Base-by-base conservation (phyloP, 2,113 vertebrate genomes). In the Panurus biarmicus region DNA sequence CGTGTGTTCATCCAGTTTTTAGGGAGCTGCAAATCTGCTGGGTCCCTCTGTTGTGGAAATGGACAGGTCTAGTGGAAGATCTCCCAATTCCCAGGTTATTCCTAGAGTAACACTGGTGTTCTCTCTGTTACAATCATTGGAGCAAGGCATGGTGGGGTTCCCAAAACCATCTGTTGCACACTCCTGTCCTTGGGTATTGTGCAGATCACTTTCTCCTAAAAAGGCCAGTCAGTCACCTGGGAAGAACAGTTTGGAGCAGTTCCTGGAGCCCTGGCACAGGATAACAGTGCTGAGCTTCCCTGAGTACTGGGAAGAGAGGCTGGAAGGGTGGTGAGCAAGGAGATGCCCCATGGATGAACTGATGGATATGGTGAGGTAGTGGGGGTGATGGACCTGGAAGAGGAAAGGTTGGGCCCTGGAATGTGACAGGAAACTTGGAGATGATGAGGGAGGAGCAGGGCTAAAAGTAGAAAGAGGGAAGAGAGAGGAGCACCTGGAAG, bases 291-390 rank as follows among this genome's bases (percentile, higher is more conserved):
- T 31, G 38, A 64, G 48, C 24, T 67, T 85, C 35, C 23, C 51
- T 3, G 25, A n/a, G 38, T 26, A 20, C 31, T 40, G 48, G n/a
- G 57, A 60, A 47, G n/a, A 33, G 44, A 40, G 21, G 14, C 42
- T 74, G 40, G 58, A 66, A 77, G 40, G 74, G 9, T 40, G 28
- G 9, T 57, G 56, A 47, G 75, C 35, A 45, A 60, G 71, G 67
- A 86, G 25, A 21, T 56, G 75, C 20, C 19, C 23, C 15, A 3
- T 9, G 67, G 54, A 45, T 73, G 75, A 77, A 40, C 53, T 74
- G 80, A 54, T 35, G 72, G 36, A 18, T 38, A 8, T 1, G 5
- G 26, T 0, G 1, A 18, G 18, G 3, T 10, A 11, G 36, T 13
- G n/a, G 7, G 24, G 47, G 3, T 70, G 69, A 14, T 28, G 42